phyloP scores from a whole-genome alignment of 2,113 vertebrate species.

The Macquaria australasica region DNA sequence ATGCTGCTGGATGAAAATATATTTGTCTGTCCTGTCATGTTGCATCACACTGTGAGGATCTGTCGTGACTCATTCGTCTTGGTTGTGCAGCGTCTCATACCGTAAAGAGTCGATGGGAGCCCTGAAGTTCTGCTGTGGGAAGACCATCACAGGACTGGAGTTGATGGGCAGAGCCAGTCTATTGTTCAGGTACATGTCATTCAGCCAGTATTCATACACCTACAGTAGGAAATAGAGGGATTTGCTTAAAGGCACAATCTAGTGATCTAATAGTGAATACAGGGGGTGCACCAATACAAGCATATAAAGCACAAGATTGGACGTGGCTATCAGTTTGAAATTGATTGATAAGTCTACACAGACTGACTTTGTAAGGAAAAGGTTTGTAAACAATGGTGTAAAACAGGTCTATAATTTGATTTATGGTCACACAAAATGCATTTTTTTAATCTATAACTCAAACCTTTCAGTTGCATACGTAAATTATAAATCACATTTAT shows the following conservation, averaged over 20 bases:
- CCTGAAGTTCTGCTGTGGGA: slow-evolving; percentile 90
- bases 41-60: neutral
- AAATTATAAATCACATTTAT: neutral
- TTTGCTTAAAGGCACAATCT: neutral
- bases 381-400: neutral
- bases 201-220: slow-evolving; percentile 95
- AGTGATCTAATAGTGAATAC: neutral
- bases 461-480: neutral
- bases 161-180: slow-evolving; percentile 92
- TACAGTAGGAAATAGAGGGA: slow-evolving; percentile 60
- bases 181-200: slow-evolving; percentile 97
- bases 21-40: neutral
- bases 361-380: neutral
- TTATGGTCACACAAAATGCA: neutral
- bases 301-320: neutral
- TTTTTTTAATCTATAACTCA: neutral
- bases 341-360: neutral
- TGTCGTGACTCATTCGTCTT: neutral
- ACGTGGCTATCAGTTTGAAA: neutral
- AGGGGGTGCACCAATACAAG: neutral
- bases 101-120: slow-evolving; percentile 90
- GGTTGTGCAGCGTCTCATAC: slow-evolving; percentile 73
- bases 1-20: neutral
- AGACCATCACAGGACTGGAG: slow-evolving; percentile 95
- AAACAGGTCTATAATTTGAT: neutral